phyloP scores from a whole-genome alignment of 2,797 vertebrate species.

The Lemur catta region DNA sequence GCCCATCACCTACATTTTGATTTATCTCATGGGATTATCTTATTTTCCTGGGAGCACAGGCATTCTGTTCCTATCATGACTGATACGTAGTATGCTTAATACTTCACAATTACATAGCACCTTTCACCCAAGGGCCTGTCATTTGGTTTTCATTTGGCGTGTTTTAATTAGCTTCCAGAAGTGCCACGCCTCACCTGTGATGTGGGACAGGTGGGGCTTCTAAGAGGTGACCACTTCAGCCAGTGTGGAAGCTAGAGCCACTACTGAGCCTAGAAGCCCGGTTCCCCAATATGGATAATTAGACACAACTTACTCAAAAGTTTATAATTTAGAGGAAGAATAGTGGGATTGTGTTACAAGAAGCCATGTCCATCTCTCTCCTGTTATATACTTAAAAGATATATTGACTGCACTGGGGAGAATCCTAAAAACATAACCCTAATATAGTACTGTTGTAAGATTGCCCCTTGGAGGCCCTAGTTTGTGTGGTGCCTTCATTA shows the following conservation, averaged over 20 bases:
- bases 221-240: background rate
- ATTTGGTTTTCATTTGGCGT: constrained; percentile 1
- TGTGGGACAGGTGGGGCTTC: background rate
- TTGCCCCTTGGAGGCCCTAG: constrained; percentile 8
- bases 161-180: constrained; percentile 30
- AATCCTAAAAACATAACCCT: background rate
- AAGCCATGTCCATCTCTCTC: background rate
- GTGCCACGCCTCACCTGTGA: constrained; percentile 43
- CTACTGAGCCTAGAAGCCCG: constrained; percentile 20
- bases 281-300: background rate
- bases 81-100: constrained; percentile 50
- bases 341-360: background rate
- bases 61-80: constrained; percentile 29
- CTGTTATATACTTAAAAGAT: background rate
- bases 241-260: background rate
- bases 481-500: background rate
- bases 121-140: constrained; percentile 66
- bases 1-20: constrained; percentile 55
- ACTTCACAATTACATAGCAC: constrained; percentile 66
- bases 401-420: background rate
- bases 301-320: background rate
- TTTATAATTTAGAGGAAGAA: background rate
- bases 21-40: background rate
- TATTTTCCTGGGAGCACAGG: constrained; percentile 11
- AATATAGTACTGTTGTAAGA: constrained; percentile 4